Evolutionary conservation across 2,797 vertebrate species (phyloP).

Genomic region (Hephaestus fuliginosus): DNA sequence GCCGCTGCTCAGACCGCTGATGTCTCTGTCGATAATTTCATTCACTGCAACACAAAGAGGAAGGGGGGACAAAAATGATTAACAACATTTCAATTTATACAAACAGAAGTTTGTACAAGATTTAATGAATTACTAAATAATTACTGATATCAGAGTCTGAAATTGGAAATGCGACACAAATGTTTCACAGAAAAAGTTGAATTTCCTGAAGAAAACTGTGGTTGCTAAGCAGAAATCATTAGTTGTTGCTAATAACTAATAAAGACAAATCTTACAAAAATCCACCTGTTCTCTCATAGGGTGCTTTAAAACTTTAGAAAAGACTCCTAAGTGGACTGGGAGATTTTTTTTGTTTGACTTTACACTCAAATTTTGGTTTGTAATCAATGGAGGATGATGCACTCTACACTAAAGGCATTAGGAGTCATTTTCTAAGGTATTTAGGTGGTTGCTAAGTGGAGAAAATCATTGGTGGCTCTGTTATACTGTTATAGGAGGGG

Average conservation of each 20-base stretch:
- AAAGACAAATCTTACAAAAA: too few species aligned
- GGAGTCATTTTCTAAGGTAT: too few species aligned
- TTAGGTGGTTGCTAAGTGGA: too few species aligned
- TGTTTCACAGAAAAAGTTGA: background rate
- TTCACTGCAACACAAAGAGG: conserved; percentile 86
- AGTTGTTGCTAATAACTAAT: background rate
- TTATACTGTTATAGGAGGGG: too few species aligned
- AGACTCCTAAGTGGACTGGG: background rate
- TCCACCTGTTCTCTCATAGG: background rate
- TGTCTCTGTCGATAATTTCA: conserved; percentile 96
- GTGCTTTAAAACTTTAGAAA: background rate
- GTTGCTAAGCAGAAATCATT: background rate
- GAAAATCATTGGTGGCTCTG: too few species aligned
- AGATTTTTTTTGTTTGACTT: too few species aligned
- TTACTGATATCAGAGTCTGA: too few species aligned
- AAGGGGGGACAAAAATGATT: background rate
- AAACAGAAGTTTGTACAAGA: background rate
- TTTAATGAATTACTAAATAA: background rate
- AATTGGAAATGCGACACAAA: background rate
- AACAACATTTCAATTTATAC: background rate
- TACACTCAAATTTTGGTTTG: too few species aligned
- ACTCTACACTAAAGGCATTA: too few species aligned
- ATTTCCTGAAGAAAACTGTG: background rate
- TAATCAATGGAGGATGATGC: too few species aligned
- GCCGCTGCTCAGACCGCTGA: conserved; percentile 82